These are phyloP conservation scores for Lissocephala sabroskyi DNA, from an alignment of 2,888 invertebrate genomes.

Conservation along the genomic window DNA sequence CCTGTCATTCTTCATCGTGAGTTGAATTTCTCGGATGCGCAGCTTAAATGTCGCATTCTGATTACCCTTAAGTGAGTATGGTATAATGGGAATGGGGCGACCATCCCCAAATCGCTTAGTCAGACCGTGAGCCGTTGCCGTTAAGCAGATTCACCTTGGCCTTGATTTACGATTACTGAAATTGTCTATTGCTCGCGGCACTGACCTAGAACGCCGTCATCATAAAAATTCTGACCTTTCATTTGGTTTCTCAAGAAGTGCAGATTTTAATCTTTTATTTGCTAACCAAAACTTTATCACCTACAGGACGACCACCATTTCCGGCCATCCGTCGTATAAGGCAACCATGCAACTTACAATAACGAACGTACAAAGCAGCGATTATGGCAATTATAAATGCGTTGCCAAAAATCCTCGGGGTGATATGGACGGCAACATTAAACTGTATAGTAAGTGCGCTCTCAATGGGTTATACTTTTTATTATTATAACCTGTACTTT, in stretches of 20 bases:
- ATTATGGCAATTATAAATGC: constrained; percentile 92
- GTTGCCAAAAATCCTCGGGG: constrained; percentile 91
- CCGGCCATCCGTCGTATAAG: constrained; percentile 84
- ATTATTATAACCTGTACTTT: too few relatives aligned
- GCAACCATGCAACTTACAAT: constrained; percentile 91
- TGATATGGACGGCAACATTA: constrained; percentile 91
- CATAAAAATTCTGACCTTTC: too few relatives aligned
- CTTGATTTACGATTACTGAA: constrained; percentile 57
- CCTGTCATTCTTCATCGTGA: constrained; percentile 53
- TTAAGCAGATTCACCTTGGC: constrained; percentile 53
- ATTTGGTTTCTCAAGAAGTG: too few relatives aligned
- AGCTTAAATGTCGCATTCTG: constrained; percentile 39
- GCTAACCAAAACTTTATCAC: too few relatives aligned
- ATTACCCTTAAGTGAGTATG: constrained; percentile 45
- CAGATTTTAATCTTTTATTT: constrained; percentile 17
- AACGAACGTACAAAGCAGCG: constrained; percentile 82
- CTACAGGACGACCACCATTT: constrained; percentile 79
- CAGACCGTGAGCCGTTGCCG: background rate
- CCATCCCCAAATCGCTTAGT: too few relatives aligned
- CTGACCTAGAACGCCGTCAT: constrained; percentile 43
- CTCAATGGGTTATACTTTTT: background rate
- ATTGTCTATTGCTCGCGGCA: constrained; percentile 9
- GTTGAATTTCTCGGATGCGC: constrained; percentile 18
- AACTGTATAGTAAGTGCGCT: constrained; percentile 86
- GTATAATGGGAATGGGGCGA: too few relatives aligned